phyloP scores from a whole-genome alignment of 2,888 invertebrate species.

The Melipona beecheii region DNA sequence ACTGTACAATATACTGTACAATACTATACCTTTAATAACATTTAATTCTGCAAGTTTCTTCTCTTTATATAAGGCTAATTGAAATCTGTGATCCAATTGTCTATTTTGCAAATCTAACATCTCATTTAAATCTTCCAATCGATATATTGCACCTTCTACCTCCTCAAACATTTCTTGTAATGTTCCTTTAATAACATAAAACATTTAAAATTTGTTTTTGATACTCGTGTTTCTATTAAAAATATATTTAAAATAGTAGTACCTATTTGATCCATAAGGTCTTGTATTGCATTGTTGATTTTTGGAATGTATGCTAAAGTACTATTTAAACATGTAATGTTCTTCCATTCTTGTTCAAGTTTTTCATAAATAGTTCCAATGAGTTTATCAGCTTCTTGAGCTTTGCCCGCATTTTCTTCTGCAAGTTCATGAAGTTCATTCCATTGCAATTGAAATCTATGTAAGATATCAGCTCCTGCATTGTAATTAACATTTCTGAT shows the following conservation, averaged over 20 bases:
- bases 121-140: conserved; percentile 89
- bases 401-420: conserved; percentile 87
- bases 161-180: conserved; percentile 87
- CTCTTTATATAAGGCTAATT: conserved; percentile 89
- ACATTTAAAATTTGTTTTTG: background rate
- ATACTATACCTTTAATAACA: conserved; percentile 85
- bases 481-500: conserved; percentile 84
- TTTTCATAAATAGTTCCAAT: conserved; percentile 80
- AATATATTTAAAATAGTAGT: conserved; percentile 29
- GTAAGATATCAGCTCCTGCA: conserved; percentile 89
- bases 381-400: conserved; percentile 86
- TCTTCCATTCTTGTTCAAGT: conserved; percentile 83
- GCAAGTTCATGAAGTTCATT: conserved; percentile 88
- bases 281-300: conserved; percentile 83
- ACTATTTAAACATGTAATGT: conserved; percentile 81
- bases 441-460: conserved; percentile 90
- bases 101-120: conserved; percentile 89
- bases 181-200: conserved; percentile 75
- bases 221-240: background rate
- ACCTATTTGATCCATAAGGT: conserved; percentile 85
- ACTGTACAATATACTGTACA: background rate
- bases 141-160: conserved; percentile 88
- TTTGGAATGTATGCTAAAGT: conserved; percentile 84
- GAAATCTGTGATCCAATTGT: conserved; percentile 90
- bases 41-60: conserved; percentile 87